Conservation (phyloP, 2,888 invertebrate genomes). For the Patella depressa region DNA sequence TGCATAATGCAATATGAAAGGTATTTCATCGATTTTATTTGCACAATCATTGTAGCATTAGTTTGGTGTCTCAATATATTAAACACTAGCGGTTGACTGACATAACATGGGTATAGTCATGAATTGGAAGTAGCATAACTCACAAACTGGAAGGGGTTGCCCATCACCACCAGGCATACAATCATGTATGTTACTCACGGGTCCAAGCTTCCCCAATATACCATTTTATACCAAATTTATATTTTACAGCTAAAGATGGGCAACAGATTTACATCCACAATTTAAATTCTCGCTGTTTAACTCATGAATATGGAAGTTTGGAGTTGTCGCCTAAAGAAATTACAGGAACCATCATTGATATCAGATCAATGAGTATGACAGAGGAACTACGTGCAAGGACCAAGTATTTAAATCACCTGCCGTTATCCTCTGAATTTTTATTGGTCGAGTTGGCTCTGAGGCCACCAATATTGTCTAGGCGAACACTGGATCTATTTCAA, state of each 20-base stretch:
- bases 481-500: conserved; percentile 80
- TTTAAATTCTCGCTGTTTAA: conserved; percentile 90
- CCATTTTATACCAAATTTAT: not conserved
- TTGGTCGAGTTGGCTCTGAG: conserved; percentile 88
- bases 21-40: no score
- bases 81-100: no score
- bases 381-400: conserved; percentile 84
- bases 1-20: no score
- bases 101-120: no score
- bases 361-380: conserved; percentile 87
- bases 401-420: conserved; percentile 87
- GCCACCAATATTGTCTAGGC: conserved; percentile 80
- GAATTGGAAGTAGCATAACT: no score
- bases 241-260: conserved; percentile 83
- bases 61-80: no score
- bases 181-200: no score
- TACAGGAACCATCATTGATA: conserved; percentile 86
- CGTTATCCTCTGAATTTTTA: conserved; percentile 90
- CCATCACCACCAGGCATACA: no score
- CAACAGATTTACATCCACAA: conserved; percentile 93
- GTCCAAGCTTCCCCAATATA: no score
- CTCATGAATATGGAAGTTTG: conserved; percentile 86
- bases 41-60: no score
- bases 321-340: conserved; percentile 83
- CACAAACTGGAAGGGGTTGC: no score